phyloP scores from a whole-genome alignment of 2,113 vertebrate species.

The Pterocles orientalis region DNA sequence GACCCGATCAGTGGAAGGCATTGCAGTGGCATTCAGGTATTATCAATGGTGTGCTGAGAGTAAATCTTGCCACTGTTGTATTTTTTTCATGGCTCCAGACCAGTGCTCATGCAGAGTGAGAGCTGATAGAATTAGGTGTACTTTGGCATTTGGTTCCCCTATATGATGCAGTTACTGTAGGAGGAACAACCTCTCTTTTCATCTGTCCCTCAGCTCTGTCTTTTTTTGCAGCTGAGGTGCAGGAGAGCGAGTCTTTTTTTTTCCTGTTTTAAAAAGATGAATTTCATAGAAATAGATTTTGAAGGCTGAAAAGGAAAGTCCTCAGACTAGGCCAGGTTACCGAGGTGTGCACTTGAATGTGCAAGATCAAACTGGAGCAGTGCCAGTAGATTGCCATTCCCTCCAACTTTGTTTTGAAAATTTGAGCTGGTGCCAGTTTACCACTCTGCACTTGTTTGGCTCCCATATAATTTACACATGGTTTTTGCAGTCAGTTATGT shows the following conservation, averaged over 20 bases:
- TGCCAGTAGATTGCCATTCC: background rate
- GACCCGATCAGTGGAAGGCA: background rate
- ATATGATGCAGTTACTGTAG: background rate
- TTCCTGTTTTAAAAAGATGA: background rate
- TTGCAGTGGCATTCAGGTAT: background rate
- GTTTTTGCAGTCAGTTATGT: constrained; percentile 38
- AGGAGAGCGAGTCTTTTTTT: background rate
- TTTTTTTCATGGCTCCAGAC: background rate
- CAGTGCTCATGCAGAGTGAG: background rate
- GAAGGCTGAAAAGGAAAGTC: background rate
- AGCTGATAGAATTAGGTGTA: background rate
- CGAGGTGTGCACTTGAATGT: background rate
- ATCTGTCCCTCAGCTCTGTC: background rate
- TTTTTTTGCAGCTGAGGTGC: background rate
- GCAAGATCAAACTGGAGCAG: background rate
- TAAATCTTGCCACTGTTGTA: background rate
- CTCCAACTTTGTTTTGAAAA: constrained; percentile 5
- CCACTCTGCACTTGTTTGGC: constrained; percentile 45
- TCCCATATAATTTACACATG: constrained; percentile 40
- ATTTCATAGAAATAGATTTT: background rate
- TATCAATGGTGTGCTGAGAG: background rate
- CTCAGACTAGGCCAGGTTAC: background rate
- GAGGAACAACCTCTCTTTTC: background rate
- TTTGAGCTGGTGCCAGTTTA: background rate
- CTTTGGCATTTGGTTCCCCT: background rate